A percentile compares a stretch with the other conserved stretches of the same genome.
phyloP scores from a whole-genome alignment of 2,113 vertebrate genomes.

The Mirounga angustirostris region DNA sequence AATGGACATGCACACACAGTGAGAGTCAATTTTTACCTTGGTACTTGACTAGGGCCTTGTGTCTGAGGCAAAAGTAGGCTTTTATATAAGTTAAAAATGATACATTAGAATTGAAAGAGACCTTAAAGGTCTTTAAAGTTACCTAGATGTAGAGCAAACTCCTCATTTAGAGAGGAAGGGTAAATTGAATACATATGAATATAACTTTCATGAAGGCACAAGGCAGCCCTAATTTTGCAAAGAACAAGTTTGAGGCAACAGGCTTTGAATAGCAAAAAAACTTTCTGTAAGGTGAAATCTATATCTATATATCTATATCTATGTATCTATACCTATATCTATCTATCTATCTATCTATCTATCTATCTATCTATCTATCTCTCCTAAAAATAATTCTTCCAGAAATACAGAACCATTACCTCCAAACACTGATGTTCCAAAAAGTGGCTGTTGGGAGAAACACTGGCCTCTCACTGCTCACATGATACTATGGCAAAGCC shows the following conservation, averaged over 20 bases:
- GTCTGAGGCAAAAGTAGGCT: neutral
- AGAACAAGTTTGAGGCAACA: neutral
- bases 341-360: neutral
- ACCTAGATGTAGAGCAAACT: neutral
- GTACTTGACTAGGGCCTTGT: neutral
- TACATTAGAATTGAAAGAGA: neutral
- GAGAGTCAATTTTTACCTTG: neutral
- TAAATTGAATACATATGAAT: neutral
- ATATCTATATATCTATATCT: neutral
- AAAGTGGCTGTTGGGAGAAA: neutral
- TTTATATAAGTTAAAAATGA: constrained; percentile 24
- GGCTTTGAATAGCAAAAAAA: neutral
- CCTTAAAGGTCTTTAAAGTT: neutral
- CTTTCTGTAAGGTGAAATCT: neutral
- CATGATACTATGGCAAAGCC: neutral
- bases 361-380: neutral
- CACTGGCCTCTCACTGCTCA: neutral
- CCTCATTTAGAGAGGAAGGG: neutral
- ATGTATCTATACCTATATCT: neutral
- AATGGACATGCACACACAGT: neutral
- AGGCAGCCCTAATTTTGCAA: neutral
- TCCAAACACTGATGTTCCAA: neutral
- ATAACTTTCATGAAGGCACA: neutral
- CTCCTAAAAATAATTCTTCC: neutral
- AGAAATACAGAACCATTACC: neutral